Base-by-base conservation (phyloP, 1,140 invertebrate genomes). In the Cotesia chilonis region DNA sequence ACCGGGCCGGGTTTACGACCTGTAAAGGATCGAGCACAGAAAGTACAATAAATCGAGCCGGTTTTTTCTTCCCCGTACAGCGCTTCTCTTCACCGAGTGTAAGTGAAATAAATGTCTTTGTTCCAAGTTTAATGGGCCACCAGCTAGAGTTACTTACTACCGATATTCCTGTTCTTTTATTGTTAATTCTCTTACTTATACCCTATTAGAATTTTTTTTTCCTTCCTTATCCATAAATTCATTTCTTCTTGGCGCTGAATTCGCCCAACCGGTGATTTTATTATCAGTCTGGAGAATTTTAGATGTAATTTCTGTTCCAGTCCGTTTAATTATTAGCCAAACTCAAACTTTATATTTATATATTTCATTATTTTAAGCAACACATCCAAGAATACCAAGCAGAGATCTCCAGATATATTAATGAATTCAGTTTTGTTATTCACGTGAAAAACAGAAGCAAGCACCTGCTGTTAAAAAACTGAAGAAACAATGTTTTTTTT, bases 71-170 rank as follows among this genome's bases (percentile, higher is more conserved):
- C 9, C 17, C 20, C 14, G 54, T 59, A 74, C 76, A 73, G 28
- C 28, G 28, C 74, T 68, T 72, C 70, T 77, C 76, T 64, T 74
- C 54, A 75, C 77, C 59, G 5, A 35, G 79, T 79, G 77, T 81
- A 83, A 83, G 79, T 83, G 80, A 82, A 83, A 82, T 81, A 80
- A 81, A 83, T 83, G 80, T 79, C 73, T 73, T 55, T 75, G 75
- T 77, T 75, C 78, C 75, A 73, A 75, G 77, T 75, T 80, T 80
- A 80, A 83, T 80, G 78, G 79, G 72, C 76, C 69, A 47, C 55
- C 37, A 17, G 51, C 64, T 17, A 61, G 12, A 14, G 17, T 20
- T 20, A 20, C 57, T 20, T 14, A 51, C 10, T 55, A 14, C 54
- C 38, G n/a, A 41, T 38, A 35, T 35, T 65, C 63, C 38, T 6